These are phyloP conservation scores for Triplophysa bombifrons DNA, from an alignment of 2,797 vertebrate genomes.

Conservation along the genomic window DNA sequence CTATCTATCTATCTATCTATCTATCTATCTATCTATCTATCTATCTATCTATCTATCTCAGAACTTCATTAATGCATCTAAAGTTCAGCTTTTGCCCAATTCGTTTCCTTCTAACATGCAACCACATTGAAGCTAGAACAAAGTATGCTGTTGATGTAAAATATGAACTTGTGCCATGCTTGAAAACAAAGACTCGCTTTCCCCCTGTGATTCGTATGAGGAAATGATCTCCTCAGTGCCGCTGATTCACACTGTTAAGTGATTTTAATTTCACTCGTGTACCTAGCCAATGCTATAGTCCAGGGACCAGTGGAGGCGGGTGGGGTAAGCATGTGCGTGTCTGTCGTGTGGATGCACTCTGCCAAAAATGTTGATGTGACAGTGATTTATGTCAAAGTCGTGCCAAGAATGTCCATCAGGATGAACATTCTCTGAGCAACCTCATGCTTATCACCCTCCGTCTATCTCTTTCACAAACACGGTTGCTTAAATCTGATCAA, in stretches of 20 bases:
- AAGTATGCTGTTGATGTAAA: conserved; percentile 42
- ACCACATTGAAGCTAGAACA: conserved; percentile 6
- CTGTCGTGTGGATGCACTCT: conserved; percentile 29
- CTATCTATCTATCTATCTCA: no score
- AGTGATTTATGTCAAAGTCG: conserved; percentile 45
- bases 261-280: conserved; percentile 46
- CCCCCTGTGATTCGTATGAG: conserved; percentile 21
- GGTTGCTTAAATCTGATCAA: not conserved
- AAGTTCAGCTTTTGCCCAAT: not conserved
- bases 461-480: not conserved
- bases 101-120: not conserved
- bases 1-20: no score
- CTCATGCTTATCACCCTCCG: not conserved
- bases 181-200: conserved; percentile 37
- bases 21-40: no score
- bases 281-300: conserved; percentile 32
- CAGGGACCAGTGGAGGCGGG: conserved; percentile 25
- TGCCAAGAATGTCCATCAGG: conserved; percentile 56
- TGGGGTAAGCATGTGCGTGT: conserved; percentile 16
- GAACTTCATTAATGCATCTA: not conserved
- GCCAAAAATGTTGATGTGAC: conserved; percentile 57
- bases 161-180: conserved; percentile 38
- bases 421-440: conserved; percentile 22
- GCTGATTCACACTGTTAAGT: conserved; percentile 50
- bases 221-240: conserved; percentile 42